phyloP scores from a whole-genome alignment of 2,113 vertebrate genomes.

The Potamarius usumacintae region DNA sequence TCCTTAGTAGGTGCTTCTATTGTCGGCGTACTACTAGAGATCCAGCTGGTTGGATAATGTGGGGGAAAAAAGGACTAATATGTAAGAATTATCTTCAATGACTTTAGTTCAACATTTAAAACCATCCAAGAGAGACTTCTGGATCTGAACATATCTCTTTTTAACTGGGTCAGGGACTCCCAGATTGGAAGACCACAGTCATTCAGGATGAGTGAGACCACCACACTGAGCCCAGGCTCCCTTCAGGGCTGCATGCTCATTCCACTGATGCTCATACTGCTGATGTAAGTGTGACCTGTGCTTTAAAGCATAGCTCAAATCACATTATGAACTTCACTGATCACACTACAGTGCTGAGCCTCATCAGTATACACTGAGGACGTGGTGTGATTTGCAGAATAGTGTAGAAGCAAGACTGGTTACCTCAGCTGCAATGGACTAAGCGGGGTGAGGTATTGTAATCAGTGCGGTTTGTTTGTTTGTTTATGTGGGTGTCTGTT shows the following conservation, averaged over 20 bases:
- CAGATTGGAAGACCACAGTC: constrained; percentile 11
- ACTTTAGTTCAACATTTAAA: constrained; percentile 4
- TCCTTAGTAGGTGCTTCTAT: background rate
- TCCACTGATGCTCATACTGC: constrained; percentile 15
- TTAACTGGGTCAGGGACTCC: background rate
- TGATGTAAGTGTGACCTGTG: background rate
- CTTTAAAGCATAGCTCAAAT: constrained; percentile 22
- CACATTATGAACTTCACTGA: constrained; percentile 12
- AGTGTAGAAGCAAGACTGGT: background rate
- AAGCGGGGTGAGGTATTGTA: too few species aligned
- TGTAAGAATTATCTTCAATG: background rate
- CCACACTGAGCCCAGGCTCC: background rate
- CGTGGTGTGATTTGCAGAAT: background rate
- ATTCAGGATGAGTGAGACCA: constrained; percentile 20
- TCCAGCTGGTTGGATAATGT: background rate
- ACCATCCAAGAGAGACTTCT: background rate
- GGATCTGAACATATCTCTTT: background rate
- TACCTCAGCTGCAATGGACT: too few species aligned
- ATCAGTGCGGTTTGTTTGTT: too few species aligned
- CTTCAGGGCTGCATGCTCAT: constrained; percentile 18
- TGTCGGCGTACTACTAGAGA: background rate
- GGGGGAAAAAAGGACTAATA: background rate
- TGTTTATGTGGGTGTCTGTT: too few species aligned
- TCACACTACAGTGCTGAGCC: background rate
- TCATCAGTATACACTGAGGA: constrained; percentile 13